Base-by-base conservation (phyloP, 1,140 invertebrate species). In the Capitella teleta region DNA sequence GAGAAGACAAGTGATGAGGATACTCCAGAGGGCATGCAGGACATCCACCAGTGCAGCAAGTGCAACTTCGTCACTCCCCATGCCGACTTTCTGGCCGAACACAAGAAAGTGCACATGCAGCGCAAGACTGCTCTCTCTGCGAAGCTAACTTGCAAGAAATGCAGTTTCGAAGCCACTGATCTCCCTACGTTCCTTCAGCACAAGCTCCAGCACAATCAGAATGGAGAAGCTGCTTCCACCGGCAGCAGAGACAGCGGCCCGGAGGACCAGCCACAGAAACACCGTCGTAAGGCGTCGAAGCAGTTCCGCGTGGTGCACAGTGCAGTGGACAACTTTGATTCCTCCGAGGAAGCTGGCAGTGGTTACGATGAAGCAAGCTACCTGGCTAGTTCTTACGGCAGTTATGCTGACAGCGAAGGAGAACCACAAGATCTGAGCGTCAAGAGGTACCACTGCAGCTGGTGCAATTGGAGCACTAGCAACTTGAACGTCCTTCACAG, bases 381-480 rank as follows among this genome's bases (percentile, higher is more conserved):
- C n/a, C n/a, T n/a, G n/a, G n/a, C n/a, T n/a, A 41, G 12, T 38
- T 38, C 37, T 16, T 32, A 34, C 28, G 23, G 19, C n/a, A 30
- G 14, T 12, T 26, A 34, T 47, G 23, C 16, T n/a, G 45, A 28
- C 21, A n/a, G 32, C 21, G 45, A 19, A n/a, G 28, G 28, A 21
- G 38, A 40, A 40, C 21, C 38, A 40, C 38, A 40, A 19, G n/a
- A 6, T 37, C 36, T 18, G 38, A 40, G 19, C n/a, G 25, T n/a
- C 21, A 24, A 16, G 19, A 40, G n/a, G 14, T 40, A 19, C 6
- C 14, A 18, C 14, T 40, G 38, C 38, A 19, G 25, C 38, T 63
- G 55, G 49, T 68, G 66, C 52, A 62, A 66, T 51, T 67, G 64
- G 64, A 67, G 63, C 50, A 57, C 61, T 34, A 59, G 66, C 40